Base-by-base conservation (phyloP, 37 sponge, comb jelly and placozoan genomes). In the Mnemiopsis leidyi region DNA sequence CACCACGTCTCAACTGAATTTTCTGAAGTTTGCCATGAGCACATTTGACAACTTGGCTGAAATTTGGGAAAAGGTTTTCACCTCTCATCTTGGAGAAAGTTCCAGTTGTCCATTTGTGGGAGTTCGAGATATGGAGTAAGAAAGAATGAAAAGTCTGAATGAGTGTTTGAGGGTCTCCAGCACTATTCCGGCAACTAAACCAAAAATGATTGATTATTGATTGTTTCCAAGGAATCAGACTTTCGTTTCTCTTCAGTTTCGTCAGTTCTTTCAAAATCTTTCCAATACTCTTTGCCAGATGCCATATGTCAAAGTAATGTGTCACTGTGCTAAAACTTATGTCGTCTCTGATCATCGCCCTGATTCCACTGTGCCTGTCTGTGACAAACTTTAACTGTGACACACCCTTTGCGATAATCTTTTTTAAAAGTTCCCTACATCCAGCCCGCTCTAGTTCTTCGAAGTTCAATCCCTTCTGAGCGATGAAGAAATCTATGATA, bases 401-500 rank as follows among this genome's bases (percentile, higher is more conserved):
- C 24, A 69, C 29, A 25, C 73, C 73, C 21, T 69, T 69, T 69
- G 28, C 73, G 29, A 69, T 69, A 25, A 69, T 21, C 73, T 69
- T 69, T 69, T 69, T 21, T 21, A 23, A 25, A 69, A 69, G 73
- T 25, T 69, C 73, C 21, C 73, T 69, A 69, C 73, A 69, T 3
- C 73, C 73, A 69, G 73, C 73, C 29, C 73, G 24, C 29, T 69
- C 73, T 69, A 69, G 29, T 69, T 69, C 73, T 25, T 69, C 73
- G 73, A 28, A 25, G 73, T 69, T 21, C 28, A 69, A 28, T 28
- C 73, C 73, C 29, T 69, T 69, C 23, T 69, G 73, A 69, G 73
- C 29, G 24, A 69, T 69, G 29, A 21, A 28, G 29, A 69, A 69
- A 69, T 5, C 73, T 28, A 69, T 25, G 29, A 69, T 69, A 28